phyloP scores from a whole-genome alignment of 2,113 vertebrate genomes.

The Pygoscelis antarcticus region DNA sequence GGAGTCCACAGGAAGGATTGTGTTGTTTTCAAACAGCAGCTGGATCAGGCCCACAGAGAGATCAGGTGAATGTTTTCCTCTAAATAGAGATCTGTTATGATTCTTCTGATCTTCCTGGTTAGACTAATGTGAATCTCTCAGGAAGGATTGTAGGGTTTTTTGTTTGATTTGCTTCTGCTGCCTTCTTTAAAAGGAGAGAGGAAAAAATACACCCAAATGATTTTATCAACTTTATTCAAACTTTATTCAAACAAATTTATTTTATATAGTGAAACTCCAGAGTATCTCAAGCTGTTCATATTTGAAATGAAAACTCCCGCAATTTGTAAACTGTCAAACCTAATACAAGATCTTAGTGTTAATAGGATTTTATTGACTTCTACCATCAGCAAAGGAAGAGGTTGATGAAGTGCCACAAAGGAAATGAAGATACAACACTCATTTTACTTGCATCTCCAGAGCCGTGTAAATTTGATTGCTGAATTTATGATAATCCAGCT shows the following conservation, averaged over 20 bases:
- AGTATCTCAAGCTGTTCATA: background rate
- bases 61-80: background rate
- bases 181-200: background rate
- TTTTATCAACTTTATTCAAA: slow-evolving; percentile 11
- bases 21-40: background rate
- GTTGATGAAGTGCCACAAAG: slow-evolving; percentile 36
- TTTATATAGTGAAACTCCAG: background rate
- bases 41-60: background rate
- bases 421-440: slow-evolving; percentile 46
- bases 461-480: slow-evolving; percentile 21
- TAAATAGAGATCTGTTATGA: background rate
- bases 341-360: slow-evolving; percentile 48
- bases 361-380: slow-evolving; percentile 64
- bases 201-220: background rate
- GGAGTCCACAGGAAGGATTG: background rate
- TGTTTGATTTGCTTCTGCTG: slow-evolving; percentile 6
- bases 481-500: slow-evolving; percentile 35
- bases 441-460: slow-evolving; percentile 29
- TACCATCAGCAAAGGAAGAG: slow-evolving; percentile 44
- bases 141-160: background rate
- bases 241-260: too few species aligned
- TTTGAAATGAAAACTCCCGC: slow-evolving; percentile 50
- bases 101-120: background rate
- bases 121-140: background rate
- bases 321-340: slow-evolving; percentile 62